Evolutionary conservation across 2,888 invertebrate species (phyloP).

Genomic region (Tuta absoluta): DNA sequence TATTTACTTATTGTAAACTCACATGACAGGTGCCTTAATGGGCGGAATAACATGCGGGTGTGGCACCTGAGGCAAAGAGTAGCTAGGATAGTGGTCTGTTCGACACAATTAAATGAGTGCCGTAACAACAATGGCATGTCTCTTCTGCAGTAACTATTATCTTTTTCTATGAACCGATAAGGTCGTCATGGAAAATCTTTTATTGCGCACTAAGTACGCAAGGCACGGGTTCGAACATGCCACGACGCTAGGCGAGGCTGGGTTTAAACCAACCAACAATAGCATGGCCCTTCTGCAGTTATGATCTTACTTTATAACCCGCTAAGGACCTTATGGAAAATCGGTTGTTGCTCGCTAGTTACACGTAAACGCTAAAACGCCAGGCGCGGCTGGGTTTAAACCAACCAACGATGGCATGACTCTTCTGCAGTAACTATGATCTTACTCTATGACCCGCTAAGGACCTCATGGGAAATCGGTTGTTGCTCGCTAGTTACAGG

Average conservation of each 20-base stretch:
- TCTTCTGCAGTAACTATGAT: too few species aligned
- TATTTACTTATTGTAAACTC: conserved; percentile 82
- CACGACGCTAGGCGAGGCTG: neutral
- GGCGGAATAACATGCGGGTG: conserved; percentile 78
- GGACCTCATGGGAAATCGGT: neutral
- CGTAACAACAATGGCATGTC: too few species aligned
- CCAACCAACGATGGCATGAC: too few species aligned
- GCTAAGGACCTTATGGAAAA: neutral
- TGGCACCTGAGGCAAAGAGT: conserved; percentile 55
- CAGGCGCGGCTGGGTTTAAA: neutral
- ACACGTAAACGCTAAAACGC: neutral
- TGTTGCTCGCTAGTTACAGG: conserved; percentile 13
- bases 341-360: conserved; percentile 35
- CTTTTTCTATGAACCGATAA: neutral
- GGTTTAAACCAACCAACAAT: neutral
- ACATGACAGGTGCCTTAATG: conserved; percentile 81
- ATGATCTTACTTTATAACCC: neutral
- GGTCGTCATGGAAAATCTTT: neutral
- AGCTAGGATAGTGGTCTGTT: conserved; percentile 22
- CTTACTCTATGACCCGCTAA: neutral
- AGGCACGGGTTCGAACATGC: neutral
- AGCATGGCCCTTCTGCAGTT: neutral
- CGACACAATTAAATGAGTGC: too few species aligned
- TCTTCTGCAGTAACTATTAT: too few species aligned
- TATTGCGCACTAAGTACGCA: conserved; percentile 22